Evolutionary conservation across 1,140 invertebrate genomes (phyloP).

Genomic region (Adelges cooleyi): DNA sequence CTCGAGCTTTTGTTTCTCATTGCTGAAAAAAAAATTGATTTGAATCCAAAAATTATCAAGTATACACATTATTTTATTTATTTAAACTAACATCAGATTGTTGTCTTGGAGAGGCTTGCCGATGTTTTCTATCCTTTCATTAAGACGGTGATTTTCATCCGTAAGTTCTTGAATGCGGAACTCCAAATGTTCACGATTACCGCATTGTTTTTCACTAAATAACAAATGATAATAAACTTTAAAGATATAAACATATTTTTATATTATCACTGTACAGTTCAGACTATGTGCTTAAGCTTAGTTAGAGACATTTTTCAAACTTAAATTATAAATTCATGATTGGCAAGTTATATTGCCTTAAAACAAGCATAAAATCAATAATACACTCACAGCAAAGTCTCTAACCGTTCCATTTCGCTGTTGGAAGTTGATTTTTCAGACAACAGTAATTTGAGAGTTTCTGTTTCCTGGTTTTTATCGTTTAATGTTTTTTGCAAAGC

Average conservation of each 20-base stretch:
- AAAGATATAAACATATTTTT: too few relatives aligned
- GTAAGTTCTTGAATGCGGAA: conserved; percentile 20
- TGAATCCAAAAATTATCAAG: neutral
- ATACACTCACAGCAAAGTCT: conserved; percentile 4
- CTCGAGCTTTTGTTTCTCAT: neutral
- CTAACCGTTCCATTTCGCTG: neutral
- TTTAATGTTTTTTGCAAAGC: neutral
- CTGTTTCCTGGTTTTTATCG: neutral
- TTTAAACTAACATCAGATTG: neutral
- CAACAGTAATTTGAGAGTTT: neutral
- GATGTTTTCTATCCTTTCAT: conserved; percentile 1
- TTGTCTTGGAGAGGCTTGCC: neutral
- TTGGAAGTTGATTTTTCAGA: neutral
- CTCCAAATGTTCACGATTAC: conserved; percentile 1
- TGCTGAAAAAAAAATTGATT: neutral
- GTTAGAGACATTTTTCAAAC: too few relatives aligned
- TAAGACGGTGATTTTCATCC: conserved; percentile 18
- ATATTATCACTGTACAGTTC: too few relatives aligned
- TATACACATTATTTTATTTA: neutral
- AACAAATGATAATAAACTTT: too few relatives aligned
- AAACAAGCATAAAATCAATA: too few relatives aligned
- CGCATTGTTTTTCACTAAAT: neutral
- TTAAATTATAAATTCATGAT: too few relatives aligned
- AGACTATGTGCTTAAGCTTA: too few relatives aligned
- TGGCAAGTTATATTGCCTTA: too few relatives aligned